phyloP scores from a whole-genome alignment of 2,797 vertebrate genomes.

The Tiaroga cobitis region DNA sequence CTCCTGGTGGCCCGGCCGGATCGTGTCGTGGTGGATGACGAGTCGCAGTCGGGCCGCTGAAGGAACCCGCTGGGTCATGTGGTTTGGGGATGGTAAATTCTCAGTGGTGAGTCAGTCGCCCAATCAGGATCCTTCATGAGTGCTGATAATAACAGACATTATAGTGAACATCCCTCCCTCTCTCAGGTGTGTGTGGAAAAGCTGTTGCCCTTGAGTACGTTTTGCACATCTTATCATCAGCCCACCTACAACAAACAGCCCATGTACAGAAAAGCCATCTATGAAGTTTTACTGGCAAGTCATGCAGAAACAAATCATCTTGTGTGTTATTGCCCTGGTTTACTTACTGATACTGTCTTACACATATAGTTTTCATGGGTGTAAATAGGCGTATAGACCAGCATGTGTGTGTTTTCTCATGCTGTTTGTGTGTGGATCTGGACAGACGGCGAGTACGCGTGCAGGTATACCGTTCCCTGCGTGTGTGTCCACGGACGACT shows the following conservation, averaged over 20 bases:
- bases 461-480: slow-evolving; percentile 83
- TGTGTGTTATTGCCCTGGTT: background rate
- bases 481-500: slow-evolving; percentile 73
- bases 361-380: background rate
- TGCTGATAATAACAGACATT: background rate
- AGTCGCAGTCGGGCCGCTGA: slow-evolving; percentile 88
- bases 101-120: slow-evolving; percentile 84
- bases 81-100: slow-evolving; percentile 96
- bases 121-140: background rate
- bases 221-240: slow-evolving; percentile 90
- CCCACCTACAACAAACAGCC: slow-evolving; percentile 92
- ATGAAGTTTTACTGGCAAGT: slow-evolving; percentile 90
- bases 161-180: background rate
- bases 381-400: background rate
- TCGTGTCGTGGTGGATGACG: slow-evolving; percentile 91
- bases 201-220: slow-evolving; percentile 86
- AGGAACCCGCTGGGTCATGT: slow-evolving; percentile 95
- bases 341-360: background rate
- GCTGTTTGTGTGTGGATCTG: slow-evolving; percentile 6
- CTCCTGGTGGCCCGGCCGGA: slow-evolving; percentile 95
- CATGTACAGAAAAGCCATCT: slow-evolving; percentile 93
- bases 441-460: slow-evolving; percentile 86
- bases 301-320: background rate
- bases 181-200: slow-evolving; percentile 92
- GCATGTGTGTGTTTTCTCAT: slow-evolving; percentile 25